Evolutionary conservation across 1,140 invertebrate genomes (phyloP), one percentile per base, ranked within the genome.

Genomic region (Paramacrobiotus metropolitanus): DNA sequence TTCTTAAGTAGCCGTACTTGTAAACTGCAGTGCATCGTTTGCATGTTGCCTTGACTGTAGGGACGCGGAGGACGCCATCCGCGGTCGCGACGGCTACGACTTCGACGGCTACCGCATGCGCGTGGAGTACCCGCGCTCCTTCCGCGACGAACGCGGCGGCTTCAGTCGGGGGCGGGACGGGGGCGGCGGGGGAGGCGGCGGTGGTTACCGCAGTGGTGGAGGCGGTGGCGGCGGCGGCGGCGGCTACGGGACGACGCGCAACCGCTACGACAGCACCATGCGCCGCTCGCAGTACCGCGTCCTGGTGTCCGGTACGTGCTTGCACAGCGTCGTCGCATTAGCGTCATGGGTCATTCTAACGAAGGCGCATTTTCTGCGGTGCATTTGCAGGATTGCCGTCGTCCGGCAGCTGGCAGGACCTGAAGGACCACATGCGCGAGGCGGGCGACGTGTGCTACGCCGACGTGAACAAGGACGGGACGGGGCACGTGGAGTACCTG

Each of bases 361-460:
- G 28, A 55, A 24, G 15, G 15, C 24, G 4, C 24, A 20, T 15
- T 9, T 24, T 55, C 62, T 45, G 62, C n/a, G n/a, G n/a, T n/a
- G n/a, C n/a, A n/a, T n/a, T n/a, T 63, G 61, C 65, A 83, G 83
- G 85, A 66, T 75, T 87, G 60, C 87, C 91, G 31, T 80, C 85
- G 1, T 86, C 84, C 55, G 91, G 92, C 0, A 92, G 87, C 64
- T 95, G 89, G 87, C 91, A 98, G 76, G 94, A 98, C 77, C 77
- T 99, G 24, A 99, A 99, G 72, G 94, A 99, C 77, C 91, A 96
- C 70, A 98, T 98, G 93, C 78, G 94, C 40, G 93, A 98, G 73
- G 93, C 93, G 24, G 93, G 94, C 20, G 93, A 98, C 77, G 93
- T 98, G 1, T 95, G 91, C 72, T 98, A 93, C 75, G 92, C 94